Percentiles rank a stretch among this genome's conserved stretches.
phyloP scores from a whole-genome alignment of 2,888 invertebrate species.

The Cryptocephalus moraei region DNA sequence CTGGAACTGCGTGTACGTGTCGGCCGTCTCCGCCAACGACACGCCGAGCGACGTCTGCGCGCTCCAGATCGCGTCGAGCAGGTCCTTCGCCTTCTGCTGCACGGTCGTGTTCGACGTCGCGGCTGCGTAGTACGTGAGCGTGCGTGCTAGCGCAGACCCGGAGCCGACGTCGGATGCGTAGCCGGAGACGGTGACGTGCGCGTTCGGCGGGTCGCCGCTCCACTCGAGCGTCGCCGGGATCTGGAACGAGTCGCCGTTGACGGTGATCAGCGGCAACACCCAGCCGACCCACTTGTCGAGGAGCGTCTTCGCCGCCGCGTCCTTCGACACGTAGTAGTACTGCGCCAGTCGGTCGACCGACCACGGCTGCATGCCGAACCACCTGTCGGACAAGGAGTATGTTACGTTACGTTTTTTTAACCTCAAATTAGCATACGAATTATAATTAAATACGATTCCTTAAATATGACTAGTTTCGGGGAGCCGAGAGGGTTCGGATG shows the following conservation, averaged over 20 bases:
- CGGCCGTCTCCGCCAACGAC: background rate
- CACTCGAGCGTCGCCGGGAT: conserved; percentile 17
- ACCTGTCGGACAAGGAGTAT: too few species aligned
- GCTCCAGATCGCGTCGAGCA: background rate
- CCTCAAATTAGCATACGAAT: too few species aligned
- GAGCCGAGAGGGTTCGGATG: too few species aligned
- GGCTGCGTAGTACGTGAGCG: conserved; percentile 20
- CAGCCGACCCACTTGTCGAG: conserved; percentile 20
- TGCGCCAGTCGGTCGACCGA: conserved; percentile 20
- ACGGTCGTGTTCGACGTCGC: conserved; percentile 15
- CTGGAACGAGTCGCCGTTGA: conserved; percentile 12
- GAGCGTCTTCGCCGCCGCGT: conserved; percentile 12
- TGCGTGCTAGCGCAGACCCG: conserved; percentile 18
- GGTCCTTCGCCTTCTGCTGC: conserved; percentile 5
- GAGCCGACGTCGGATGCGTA: conserved; percentile 18
- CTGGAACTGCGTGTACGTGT: background rate
- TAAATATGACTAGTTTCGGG: too few species aligned
- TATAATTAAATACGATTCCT: too few species aligned
- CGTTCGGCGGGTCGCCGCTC: conserved; percentile 18
- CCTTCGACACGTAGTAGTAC: conserved; percentile 20
- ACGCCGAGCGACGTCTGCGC: background rate
- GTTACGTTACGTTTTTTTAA: too few species aligned
- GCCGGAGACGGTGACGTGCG: conserved; percentile 13
- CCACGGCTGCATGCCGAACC: conserved; percentile 23
- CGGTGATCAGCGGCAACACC: conserved; percentile 13